Evolutionary conservation across 35 echinoderm and acorn worm genomes (phyloP).

Genomic region (Hemicentrotus pulcherrimus): DNA sequence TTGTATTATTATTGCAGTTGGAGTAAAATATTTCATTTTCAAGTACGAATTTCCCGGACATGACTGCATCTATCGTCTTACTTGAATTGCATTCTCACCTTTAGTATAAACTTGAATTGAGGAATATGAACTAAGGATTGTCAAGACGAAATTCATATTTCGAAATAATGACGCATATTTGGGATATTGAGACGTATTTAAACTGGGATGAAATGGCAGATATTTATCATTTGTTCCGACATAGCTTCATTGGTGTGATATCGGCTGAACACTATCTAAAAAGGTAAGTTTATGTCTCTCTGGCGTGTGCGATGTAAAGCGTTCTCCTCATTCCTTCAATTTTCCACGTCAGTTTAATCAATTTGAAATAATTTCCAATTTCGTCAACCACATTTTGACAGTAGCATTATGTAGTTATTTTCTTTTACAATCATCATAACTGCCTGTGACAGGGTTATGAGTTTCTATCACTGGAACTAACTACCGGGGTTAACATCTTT

Average conservation of each 20-base stretch:
- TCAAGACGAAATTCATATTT: neutral
- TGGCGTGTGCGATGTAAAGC: neutral
- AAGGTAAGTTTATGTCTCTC: neutral
- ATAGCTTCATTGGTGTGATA: neutral
- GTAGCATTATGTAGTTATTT: no score
- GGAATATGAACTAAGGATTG: neutral
- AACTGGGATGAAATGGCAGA: neutral
- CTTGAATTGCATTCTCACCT: neutral
- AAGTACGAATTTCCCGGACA: neutral
- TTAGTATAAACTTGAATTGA: neutral
- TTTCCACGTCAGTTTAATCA: no score
- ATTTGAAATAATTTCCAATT: no score
- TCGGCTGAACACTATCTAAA: neutral
- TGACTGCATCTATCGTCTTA: neutral
- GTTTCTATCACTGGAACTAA: no score
- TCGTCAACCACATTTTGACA: no score
- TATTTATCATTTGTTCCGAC: neutral
- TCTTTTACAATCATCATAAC: no score
- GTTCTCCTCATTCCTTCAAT: no score
- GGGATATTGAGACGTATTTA: neutral
- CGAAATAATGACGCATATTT: neutral
- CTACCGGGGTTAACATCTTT: no score
- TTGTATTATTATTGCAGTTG: neutral
- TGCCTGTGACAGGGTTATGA: no score
- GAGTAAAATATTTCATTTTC: neutral